Evolutionary conservation across 1,140 invertebrate genomes (phyloP).

Genomic region (Gryllus bimaculatus): DNA sequence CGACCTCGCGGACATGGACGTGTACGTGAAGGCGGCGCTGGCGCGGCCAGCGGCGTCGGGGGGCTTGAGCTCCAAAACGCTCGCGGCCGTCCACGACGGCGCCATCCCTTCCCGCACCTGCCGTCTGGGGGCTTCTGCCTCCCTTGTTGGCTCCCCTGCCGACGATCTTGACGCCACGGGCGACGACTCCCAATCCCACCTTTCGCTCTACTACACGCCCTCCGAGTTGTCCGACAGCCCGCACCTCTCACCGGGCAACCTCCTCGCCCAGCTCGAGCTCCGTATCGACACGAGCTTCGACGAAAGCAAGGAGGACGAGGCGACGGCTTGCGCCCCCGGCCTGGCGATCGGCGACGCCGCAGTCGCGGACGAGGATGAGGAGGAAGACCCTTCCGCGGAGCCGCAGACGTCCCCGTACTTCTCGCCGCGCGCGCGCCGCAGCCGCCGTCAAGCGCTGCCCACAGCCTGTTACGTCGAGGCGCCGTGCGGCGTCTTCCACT

Average conservation of each 20-base stretch:
- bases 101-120: background rate
- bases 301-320: slow-evolving; percentile 11
- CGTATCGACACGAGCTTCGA: slow-evolving; percentile 8
- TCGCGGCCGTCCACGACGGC: background rate
- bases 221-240: slow-evolving; percentile 47
- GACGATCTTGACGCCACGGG: slow-evolving; percentile 52
- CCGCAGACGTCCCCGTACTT: slow-evolving; percentile 22
- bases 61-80: background rate
- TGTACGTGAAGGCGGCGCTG: slow-evolving; percentile 51
- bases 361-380: background rate
- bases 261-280: background rate
- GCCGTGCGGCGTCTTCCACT: slow-evolving; percentile 22
- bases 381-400: background rate
- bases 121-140: slow-evolving; percentile 42
- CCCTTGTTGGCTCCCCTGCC: background rate
- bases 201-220: slow-evolving; percentile 70
- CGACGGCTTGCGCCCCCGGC: background rate
- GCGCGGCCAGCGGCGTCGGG: slow-evolving; percentile 35
- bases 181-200: slow-evolving; percentile 51
- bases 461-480: background rate
- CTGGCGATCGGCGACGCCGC: background rate
- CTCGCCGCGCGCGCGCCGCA: slow-evolving; percentile 15
- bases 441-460: slow-evolving; percentile 6
- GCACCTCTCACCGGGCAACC: slow-evolving; percentile 17
- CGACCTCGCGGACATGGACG: slow-evolving; percentile 44